Percentiles rank a stretch among this genome's conserved stretches.
These are phyloP conservation scores for Drosophila kohkoa DNA, from an alignment of 1,140 invertebrate species.

Conservation along the genomic window DNA sequence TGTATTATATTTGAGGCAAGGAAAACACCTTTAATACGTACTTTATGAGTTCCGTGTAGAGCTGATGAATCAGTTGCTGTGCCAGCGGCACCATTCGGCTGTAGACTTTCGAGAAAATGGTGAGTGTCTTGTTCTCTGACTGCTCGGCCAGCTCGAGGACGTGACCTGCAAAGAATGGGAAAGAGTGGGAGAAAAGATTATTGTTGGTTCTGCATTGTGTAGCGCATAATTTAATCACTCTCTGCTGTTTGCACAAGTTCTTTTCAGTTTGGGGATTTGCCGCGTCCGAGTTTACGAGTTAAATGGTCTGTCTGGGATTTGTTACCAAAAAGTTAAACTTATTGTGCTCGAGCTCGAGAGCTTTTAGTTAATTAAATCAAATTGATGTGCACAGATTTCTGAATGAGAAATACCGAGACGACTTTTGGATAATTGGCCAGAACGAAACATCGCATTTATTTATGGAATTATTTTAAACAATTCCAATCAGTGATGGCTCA, in stretches of 20 bases:
- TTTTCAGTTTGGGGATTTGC: slow-evolving; percentile 46
- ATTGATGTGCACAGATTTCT: slow-evolving; percentile 47
- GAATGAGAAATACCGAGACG: not conserved
- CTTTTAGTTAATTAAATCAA: slow-evolving; percentile 81
- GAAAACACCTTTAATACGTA: slow-evolving; percentile 80
- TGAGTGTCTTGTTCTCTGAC: slow-evolving; percentile 92
- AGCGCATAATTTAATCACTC: slow-evolving; percentile 75
- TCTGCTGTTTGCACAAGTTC: slow-evolving; percentile 39
- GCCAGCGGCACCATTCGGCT: slow-evolving; percentile 88
- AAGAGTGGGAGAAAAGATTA: slow-evolving; percentile 41
- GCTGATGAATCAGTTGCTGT: slow-evolving; percentile 87
- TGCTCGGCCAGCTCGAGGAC: slow-evolving; percentile 89
- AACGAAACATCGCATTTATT: not conserved
- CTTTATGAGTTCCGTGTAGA: slow-evolving; percentile 90
- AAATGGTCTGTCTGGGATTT: slow-evolving; percentile 73
- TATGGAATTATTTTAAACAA: not conserved
- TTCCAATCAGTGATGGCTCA: not conserved
- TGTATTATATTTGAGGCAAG: not conserved
- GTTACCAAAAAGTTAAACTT: slow-evolving; percentile 47
- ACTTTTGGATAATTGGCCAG: not conserved
- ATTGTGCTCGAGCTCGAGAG: slow-evolving; percentile 23
- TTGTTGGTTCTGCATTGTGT: slow-evolving; percentile 52
- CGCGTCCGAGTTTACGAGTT: slow-evolving; percentile 24
- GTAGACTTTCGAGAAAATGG: slow-evolving; percentile 91
- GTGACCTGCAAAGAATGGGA: slow-evolving; percentile 91